Percentiles rank a stretch among this genome's conserved stretches.
phyloP scores from a whole-genome alignment of 2,113 vertebrate species.

The Pteropus alecto region DNA sequence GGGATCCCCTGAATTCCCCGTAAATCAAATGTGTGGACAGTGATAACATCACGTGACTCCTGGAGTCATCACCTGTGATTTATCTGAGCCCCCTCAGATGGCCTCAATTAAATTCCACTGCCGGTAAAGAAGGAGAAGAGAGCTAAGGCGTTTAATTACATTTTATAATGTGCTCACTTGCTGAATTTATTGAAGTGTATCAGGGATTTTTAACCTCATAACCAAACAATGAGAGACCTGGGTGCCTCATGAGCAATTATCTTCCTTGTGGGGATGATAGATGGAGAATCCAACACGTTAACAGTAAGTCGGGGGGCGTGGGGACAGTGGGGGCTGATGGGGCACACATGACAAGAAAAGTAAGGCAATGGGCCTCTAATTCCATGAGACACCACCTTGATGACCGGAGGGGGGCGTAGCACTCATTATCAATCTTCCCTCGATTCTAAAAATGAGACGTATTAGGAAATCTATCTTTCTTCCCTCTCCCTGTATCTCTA shows the following conservation, averaged over 20 bases:
- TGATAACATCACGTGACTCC: not conserved
- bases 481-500: not conserved
- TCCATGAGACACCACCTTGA: not conserved
- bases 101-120: slow-evolving; percentile 79
- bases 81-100: slow-evolving; percentile 67
- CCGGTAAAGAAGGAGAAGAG: not conserved
- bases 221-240: slow-evolving; percentile 63
- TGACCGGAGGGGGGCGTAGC: fast-evolving
- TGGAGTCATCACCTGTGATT: slow-evolving; percentile 63
- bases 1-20: not conserved
- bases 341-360: not conserved
- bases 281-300: not conserved
- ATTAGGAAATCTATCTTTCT: not conserved
- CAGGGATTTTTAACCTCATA: slow-evolving; percentile 72
- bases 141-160: slow-evolving; percentile 79
- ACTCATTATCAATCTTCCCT: not conserved
- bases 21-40: not conserved
- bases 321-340: fast-evolving
- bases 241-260: slow-evolving; percentile 67
- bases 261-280: slow-evolving; percentile 56
- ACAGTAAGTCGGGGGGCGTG: not conserved
- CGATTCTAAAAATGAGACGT: not conserved
- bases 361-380: not conserved
- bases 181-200: slow-evolving; percentile 73
- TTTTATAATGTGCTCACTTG: slow-evolving; percentile 71